These are phyloP conservation scores for Nephila pilipes DNA, from an alignment of 1,140 invertebrate species.

Conservation along the genomic window DNA sequence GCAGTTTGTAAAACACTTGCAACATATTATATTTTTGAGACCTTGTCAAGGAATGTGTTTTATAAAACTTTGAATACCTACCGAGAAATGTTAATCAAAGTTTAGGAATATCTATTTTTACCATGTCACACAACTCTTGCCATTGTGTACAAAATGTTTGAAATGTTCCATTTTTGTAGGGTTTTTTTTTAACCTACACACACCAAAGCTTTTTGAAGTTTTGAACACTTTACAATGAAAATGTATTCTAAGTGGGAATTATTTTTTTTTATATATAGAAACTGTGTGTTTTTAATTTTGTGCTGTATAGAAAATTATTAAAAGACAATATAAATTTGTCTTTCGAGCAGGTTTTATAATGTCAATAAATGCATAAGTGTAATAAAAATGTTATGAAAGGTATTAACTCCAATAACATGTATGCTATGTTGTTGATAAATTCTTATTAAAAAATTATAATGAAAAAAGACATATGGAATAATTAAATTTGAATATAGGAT, in stretches of 20 bases:
- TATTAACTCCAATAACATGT: neutral
- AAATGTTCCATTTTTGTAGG: slow-evolving; percentile 33
- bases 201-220: slow-evolving; percentile 66
- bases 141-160: slow-evolving; percentile 57
- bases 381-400: neutral
- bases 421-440: neutral
- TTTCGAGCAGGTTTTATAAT: neutral
- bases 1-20: slow-evolving; percentile 28
- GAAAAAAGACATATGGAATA: neutral
- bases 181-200: slow-evolving; percentile 46
- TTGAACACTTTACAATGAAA: slow-evolving; percentile 46
- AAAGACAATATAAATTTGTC: neutral
- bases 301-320: slow-evolving; percentile 19
- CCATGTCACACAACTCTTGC: slow-evolving; percentile 44
- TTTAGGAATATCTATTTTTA: slow-evolving; percentile 38
- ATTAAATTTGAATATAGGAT: no score
- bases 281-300: neutral
- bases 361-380: neutral
- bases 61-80: slow-evolving; percentile 1
- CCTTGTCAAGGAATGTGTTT: neutral
- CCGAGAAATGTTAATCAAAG: slow-evolving; percentile 14
- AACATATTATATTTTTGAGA: slow-evolving; percentile 45
- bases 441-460: neutral
- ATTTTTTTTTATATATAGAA: neutral
- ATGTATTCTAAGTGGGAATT: neutral